Evolutionary conservation across 1,140 invertebrate genomes (phyloP).

Genomic region (Bombus haemorrhoidalis): DNA sequence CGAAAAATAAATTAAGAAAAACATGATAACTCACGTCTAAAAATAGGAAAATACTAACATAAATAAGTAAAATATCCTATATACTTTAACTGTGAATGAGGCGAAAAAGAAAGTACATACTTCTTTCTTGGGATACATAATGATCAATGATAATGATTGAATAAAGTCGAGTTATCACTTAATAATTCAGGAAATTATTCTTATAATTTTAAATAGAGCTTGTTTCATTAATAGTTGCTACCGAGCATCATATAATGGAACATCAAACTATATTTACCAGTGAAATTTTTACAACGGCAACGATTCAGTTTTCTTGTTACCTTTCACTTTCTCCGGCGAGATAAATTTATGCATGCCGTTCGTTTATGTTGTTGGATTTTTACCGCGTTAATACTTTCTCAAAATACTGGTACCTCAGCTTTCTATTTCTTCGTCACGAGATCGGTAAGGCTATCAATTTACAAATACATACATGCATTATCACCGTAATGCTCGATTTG

Average conservation of each 20-base stretch:
- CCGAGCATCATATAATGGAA: not conserved
- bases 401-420: not conserved
- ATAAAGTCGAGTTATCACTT: too few relatives aligned
- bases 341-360: not conserved
- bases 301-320: slow-evolving; percentile 5
- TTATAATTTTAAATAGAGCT: not conserved
- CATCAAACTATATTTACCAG: too few relatives aligned
- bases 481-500: not conserved
- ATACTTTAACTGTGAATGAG: too few relatives aligned
- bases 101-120: too few relatives aligned
- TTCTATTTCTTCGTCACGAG: not conserved
- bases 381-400: slow-evolving; percentile 6
- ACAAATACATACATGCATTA: not conserved
- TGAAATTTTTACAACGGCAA: not conserved
- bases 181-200: not conserved
- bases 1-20: too few relatives aligned
- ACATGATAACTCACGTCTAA: too few relatives aligned
- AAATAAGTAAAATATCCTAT: too few relatives aligned
- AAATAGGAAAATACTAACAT: too few relatives aligned
- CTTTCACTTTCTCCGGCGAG: slow-evolving; percentile 33
- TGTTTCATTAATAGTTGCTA: not conserved
- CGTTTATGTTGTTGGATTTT: not conserved
- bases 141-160: too few relatives aligned
- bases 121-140: too few relatives aligned
- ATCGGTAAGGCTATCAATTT: not conserved